Evolutionary conservation across 2,113 vertebrate genomes (phyloP).

Genomic region (Telmatochromis brichardi): DNA sequence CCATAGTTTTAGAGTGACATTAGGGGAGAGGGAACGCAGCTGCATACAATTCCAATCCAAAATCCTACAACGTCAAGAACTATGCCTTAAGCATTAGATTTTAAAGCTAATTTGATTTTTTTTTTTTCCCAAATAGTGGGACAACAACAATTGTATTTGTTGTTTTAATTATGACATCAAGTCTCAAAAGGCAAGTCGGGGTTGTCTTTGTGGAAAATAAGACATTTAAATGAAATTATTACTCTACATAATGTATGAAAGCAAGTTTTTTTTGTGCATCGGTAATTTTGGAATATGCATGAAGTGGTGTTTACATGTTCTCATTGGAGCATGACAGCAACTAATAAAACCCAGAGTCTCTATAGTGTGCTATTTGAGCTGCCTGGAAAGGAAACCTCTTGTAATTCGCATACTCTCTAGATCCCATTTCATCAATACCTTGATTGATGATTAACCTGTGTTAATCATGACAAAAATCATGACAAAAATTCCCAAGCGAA

Average conservation of each 20-base stretch:
- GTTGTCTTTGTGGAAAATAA: not conserved
- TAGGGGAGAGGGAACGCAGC: not conserved
- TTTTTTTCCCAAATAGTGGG: not conserved
- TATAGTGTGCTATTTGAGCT: not conserved
- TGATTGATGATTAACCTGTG: no score
- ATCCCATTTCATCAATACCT: constrained; percentile 12
- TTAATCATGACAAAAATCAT: not conserved
- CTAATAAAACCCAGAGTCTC: not conserved
- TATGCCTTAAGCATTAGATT: not conserved
- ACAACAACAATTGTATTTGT: not conserved
- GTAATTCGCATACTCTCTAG: not conserved
- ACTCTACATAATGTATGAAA: not conserved
- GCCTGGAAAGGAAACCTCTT: not conserved
- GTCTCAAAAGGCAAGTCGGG: not conserved
- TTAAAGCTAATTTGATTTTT: not conserved
- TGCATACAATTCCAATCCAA: constrained; percentile 19
- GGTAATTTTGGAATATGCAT: not conserved
- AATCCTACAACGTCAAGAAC: not conserved
- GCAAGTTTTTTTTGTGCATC: not conserved
- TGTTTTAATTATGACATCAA: not conserved
- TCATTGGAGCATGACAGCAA: not conserved
- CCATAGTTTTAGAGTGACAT: constrained; percentile 34
- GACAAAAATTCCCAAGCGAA: not conserved
- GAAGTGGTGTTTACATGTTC: not conserved
- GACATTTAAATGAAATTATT: not conserved